Evolutionary conservation across 2,113 vertebrate genomes (phyloP), one percentile per base, ranked within the genome.

Genomic region (Nibea albiflora): DNA sequence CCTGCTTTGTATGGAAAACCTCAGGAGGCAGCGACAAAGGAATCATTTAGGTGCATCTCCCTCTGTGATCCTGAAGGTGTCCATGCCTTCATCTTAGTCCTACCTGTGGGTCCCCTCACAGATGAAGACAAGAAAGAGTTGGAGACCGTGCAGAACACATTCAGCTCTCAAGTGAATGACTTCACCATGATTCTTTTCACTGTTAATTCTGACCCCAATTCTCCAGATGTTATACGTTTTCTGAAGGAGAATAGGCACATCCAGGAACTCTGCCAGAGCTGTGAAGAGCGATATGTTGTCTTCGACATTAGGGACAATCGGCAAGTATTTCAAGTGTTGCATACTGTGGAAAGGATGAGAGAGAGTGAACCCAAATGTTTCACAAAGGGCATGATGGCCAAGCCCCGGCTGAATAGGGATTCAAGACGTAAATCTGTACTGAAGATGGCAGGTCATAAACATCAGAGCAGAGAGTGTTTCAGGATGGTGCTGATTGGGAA

Each of bases 71-170:
- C 80, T 26, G 78, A 80, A 28, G 81, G 84, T 0, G 47, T 82
- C 60, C 78, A 90, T 5, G 89, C 81, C 44, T 88, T 90, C 1
- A 73, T 87, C 44, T 52, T 90, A 73, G 85, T 90, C 11, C 50
- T 70, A 50, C 83, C 85, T 0, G 49, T 90, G 8, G 74, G 28
- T 78, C 65, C 78, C 3, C 58, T 64, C 15, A 66, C 62, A 42
- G 56, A 65, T 4, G 77, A 81, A 42, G 81, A 88, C 77, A 84
- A 73, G 68, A 9, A 14, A 31, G 86, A 90, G 80, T 39, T 86
- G n/a, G 12, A 86, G 54, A 58, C 17, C 72, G 84, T 90, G 24
- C 70, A 65, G 63, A 60, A 28, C 14, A 57, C 70, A 12, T 77
- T 88, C 7, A 52, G 19, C 52, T 64, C 61, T 6, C 15, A 0